Evolutionary conservation across 37 sponge, comb jelly and placozoan species (phyloP), one percentile per base, ranked within the genome.

Genomic region (Corticium candelabrum): DNA sequence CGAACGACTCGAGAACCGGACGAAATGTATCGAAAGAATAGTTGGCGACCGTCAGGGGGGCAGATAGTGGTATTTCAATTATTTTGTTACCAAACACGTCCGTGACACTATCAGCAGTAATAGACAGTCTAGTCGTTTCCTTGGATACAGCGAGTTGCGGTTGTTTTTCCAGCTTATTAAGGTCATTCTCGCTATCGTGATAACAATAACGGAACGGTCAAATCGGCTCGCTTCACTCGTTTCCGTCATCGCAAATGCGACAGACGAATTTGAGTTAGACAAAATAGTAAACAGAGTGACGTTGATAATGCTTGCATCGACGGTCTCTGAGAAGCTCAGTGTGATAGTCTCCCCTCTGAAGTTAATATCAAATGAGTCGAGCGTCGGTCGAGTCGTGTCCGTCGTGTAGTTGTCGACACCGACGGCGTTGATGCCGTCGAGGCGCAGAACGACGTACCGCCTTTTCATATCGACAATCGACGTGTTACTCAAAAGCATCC

Each of bases 301-400:
- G 82, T 94, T 91, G 35, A 94, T 3, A 31, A 87, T 79, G 21
- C 41, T 76, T 36, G 30, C 85, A 79, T 88, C 84, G 0, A 94
- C 83, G 11, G 95, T 94, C 68, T 94, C 95, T 74, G 89, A 84
- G 72, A 94, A 90, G 37, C 77, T 77, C 3, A 94, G 81, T 1
- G 74, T 30, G 30, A 94, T 69, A 33, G 39, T 30, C 30, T 86
- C 87, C 1, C 21, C 11, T 35, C 67, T 40, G 27, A 86, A 37
- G 77, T 94, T 77, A 40, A 80, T 2, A 74, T 80, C 81, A 38
- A 80, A 80, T 1, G 3, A n/a, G 37, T 41, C 35, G n/a, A 80
- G 72, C 71, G 36, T 73, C 39, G 81, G 81, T 30, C 33, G 27
- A 3, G 86, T 88, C 38, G 39, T 82, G 57, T 90, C 91, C 27